phyloP scores from a whole-genome alignment of 2,888 invertebrate genomes.

The Papilio elwesi region DNA sequence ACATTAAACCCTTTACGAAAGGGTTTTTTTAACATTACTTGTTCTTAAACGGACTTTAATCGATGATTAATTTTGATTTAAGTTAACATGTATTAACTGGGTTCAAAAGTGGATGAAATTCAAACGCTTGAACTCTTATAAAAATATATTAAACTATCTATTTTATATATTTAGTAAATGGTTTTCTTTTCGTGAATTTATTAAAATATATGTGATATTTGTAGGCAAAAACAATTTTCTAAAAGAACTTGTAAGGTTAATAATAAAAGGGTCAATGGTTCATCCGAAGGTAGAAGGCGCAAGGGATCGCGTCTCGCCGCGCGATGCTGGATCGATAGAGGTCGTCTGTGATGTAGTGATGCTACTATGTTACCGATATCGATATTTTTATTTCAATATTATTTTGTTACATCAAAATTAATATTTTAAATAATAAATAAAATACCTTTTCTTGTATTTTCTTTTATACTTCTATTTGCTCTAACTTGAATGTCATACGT shows the following conservation, averaged over 20 bases:
- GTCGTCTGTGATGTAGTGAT: slow-evolving; percentile 69
- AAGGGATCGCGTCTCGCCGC: slow-evolving; percentile 51
- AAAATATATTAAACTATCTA: too few relatives aligned
- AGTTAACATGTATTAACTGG: too few relatives aligned
- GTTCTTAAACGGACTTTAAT: too few relatives aligned
- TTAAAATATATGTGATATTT: neutral
- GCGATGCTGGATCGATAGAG: slow-evolving; percentile 78
- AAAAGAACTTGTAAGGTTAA: slow-evolving; percentile 5
- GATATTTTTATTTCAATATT: slow-evolving; percentile 46
- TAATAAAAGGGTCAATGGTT: slow-evolving; percentile 63
- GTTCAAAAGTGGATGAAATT: too few relatives aligned
- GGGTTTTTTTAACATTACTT: too few relatives aligned
- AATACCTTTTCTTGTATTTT: neutral
- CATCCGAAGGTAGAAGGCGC: slow-evolving; percentile 56
- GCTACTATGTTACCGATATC: slow-evolving; percentile 50
- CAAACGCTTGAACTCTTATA: too few relatives aligned
- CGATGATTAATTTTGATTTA: too few relatives aligned
- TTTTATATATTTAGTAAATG: too few relatives aligned
- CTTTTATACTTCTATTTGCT: neutral
- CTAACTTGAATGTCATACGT: too few relatives aligned
- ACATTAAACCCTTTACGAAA: too few relatives aligned
- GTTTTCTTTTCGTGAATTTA: neutral
- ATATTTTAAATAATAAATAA: neutral
- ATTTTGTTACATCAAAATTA: neutral
- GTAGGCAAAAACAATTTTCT: neutral